phyloP scores from a whole-genome alignment of 1,140 invertebrate genomes.

The Drosophila persimilis region DNA sequence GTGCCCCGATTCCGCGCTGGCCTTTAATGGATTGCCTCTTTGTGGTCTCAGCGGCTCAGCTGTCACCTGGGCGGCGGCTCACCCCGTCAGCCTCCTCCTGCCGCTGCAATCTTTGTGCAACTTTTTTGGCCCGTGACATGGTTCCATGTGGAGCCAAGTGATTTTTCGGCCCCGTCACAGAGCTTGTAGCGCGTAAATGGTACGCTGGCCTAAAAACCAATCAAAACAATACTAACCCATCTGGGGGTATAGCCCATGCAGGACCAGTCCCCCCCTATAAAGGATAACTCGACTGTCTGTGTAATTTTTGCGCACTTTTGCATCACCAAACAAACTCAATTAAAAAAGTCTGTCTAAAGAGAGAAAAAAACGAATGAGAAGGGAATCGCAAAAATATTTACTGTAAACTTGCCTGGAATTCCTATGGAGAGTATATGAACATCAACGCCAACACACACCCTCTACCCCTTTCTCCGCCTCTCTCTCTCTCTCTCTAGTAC shows the following conservation, averaged over 20 bases:
- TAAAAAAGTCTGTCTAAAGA: constrained; percentile 71
- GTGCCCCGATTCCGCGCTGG: constrained; percentile 41
- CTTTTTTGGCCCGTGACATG: constrained; percentile 8
- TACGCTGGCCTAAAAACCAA: constrained; percentile 69
- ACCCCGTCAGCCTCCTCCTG: background rate
- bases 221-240: constrained; percentile 65
- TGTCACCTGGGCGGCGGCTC: constrained; percentile 37
- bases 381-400: constrained; percentile 80
- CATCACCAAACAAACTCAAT: constrained; percentile 81
- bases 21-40: constrained; percentile 58
- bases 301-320: constrained; percentile 80
- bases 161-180: constrained; percentile 36
- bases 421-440: constrained; percentile 68
- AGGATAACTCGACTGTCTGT: constrained; percentile 59
- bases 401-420: constrained; percentile 66
- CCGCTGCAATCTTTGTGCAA: constrained; percentile 23
- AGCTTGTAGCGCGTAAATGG: constrained; percentile 32
- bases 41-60: constrained; percentile 54
- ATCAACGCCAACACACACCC: constrained; percentile 42
- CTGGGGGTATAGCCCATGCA: constrained; percentile 4
- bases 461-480: background rate
- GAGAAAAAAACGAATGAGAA: constrained; percentile 9
- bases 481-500: background rate
- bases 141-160: constrained; percentile 37
- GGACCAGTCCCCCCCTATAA: constrained; percentile 3